Conservation (phyloP, 2,113 vertebrate species). For the Rutilus rutilus region DNA sequence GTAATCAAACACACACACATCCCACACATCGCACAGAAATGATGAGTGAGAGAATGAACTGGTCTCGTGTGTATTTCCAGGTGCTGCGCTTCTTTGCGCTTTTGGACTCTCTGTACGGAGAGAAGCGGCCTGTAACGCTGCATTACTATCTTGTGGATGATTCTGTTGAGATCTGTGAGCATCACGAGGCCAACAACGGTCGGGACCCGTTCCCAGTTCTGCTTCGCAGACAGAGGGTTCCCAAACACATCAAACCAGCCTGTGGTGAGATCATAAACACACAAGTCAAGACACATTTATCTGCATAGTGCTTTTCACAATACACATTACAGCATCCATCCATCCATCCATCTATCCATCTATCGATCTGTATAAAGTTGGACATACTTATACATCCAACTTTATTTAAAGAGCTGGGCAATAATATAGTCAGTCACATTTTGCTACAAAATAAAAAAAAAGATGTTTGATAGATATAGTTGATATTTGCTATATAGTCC, state of each 20-base stretch:
- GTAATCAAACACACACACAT: constrained; percentile 66
- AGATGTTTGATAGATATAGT: too few species aligned
- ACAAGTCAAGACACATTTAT: not conserved
- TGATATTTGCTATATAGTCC: too few species aligned
- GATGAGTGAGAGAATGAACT: too few species aligned
- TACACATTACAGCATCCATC: too few species aligned
- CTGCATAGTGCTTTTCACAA: too few species aligned
- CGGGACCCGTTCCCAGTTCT: constrained; percentile 85
- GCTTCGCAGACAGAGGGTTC: constrained; percentile 82
- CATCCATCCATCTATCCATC: too few species aligned
- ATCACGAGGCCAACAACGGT: constrained; percentile 84
- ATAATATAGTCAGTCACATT: too few species aligned
- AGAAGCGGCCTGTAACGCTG: constrained; percentile 78
- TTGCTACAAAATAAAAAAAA: too few species aligned
- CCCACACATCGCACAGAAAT: not conserved
- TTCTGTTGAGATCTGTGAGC: constrained; percentile 88
- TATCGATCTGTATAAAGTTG: too few species aligned
- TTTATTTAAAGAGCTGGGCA: too few species aligned
- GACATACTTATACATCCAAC: too few species aligned
- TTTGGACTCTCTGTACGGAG: constrained; percentile 79
- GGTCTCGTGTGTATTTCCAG: constrained; percentile 65
- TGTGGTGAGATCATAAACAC: constrained; percentile 58
- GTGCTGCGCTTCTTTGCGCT: constrained; percentile 89
- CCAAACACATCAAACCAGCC: constrained; percentile 74
- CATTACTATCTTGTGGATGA: constrained; percentile 90